These are phyloP conservation scores for Rhagologus leucostigma DNA, from an alignment of 2,113 vertebrate species.

Conservation along the genomic window DNA sequence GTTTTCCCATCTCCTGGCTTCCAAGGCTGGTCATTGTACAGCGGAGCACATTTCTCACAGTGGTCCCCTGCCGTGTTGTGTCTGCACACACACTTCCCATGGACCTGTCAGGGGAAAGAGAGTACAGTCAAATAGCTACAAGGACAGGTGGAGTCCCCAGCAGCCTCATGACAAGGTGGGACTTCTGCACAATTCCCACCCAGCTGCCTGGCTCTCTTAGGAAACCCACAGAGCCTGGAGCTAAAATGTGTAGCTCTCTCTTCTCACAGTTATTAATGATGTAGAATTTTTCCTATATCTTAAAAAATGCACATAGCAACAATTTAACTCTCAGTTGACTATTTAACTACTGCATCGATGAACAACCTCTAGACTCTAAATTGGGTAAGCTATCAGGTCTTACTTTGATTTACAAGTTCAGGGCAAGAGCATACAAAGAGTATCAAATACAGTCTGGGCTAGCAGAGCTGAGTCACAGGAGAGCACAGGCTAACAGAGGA, in stretches of 20 bases:
- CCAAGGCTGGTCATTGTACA: constrained; percentile 86
- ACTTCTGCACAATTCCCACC: not conserved
- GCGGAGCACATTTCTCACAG: constrained; percentile 81
- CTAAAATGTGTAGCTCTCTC: not conserved
- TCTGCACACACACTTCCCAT: constrained; percentile 79
- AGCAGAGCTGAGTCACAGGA: not conserved
- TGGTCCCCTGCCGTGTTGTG: constrained; percentile 87
- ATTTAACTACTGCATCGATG: not conserved
- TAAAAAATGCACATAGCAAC: not conserved
- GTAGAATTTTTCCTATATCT: not conserved
- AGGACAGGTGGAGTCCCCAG: not conserved
- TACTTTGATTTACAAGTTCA: not conserved
- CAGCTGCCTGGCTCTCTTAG: not conserved
- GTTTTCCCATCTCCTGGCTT: constrained; percentile 85
- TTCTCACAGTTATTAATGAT: not conserved
- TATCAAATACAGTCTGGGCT: not conserved
- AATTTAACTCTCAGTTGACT: not conserved
- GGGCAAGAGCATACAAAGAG: not conserved
- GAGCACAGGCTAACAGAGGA: not conserved
- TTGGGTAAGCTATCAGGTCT: not conserved
- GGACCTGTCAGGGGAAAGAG: constrained; percentile 68
- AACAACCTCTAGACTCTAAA: not conserved
- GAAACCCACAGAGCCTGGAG: not conserved
- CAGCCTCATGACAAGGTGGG: not conserved
- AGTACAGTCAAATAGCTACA: not conserved